Evolutionary conservation across 2,888 invertebrate species (phyloP).

Genomic region (Drosophila ezoana): DNA sequence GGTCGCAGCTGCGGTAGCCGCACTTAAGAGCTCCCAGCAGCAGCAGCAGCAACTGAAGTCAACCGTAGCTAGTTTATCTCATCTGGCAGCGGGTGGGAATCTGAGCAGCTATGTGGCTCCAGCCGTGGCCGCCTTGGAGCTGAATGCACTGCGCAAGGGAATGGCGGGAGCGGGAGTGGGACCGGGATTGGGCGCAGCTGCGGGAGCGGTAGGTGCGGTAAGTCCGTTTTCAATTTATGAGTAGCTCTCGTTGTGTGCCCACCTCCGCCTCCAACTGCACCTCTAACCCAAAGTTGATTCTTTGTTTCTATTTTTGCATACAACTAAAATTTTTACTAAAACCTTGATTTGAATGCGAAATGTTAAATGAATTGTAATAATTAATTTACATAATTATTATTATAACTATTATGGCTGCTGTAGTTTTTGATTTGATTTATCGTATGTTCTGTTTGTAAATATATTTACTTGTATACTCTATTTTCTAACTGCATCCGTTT

Average conservation of each 20-base stretch:
- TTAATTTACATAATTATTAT: constrained; percentile 23
- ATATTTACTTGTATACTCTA: constrained; percentile 40
- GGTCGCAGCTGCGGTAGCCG: constrained; percentile 65
- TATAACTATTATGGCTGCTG: constrained; percentile 28
- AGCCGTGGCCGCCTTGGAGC: constrained; percentile 58
- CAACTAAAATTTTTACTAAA: constrained; percentile 21
- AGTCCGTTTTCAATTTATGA: constrained; percentile 81
- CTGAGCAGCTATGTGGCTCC: constrained; percentile 52
- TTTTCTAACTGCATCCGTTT: constrained; percentile 53
- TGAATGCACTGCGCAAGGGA: constrained; percentile 79
- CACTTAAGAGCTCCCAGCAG: constrained; percentile 63
- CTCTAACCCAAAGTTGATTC: constrained; percentile 64
- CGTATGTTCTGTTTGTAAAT: constrained; percentile 52
- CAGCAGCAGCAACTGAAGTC: constrained; percentile 73
- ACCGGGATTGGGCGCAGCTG: constrained; percentile 52
- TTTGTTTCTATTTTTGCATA: constrained; percentile 22
- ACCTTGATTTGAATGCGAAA: constrained; percentile 12
- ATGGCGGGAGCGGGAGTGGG: constrained; percentile 64
- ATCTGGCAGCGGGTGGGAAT: constrained; percentile 64
- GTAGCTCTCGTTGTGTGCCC: constrained; percentile 63
- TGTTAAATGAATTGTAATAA: constrained; percentile 27
- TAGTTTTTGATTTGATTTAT: constrained; percentile 45
- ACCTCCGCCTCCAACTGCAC: constrained; percentile 50
- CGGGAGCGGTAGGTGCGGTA: constrained; percentile 82
- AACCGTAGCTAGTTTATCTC: constrained; percentile 69